A percentile compares a stretch with the other conserved stretches of the same genome.
These are phyloP conservation scores for Maconellicoccus hirsutus DNA, from an alignment of 1,140 invertebrate species.

Conservation along the genomic window DNA sequence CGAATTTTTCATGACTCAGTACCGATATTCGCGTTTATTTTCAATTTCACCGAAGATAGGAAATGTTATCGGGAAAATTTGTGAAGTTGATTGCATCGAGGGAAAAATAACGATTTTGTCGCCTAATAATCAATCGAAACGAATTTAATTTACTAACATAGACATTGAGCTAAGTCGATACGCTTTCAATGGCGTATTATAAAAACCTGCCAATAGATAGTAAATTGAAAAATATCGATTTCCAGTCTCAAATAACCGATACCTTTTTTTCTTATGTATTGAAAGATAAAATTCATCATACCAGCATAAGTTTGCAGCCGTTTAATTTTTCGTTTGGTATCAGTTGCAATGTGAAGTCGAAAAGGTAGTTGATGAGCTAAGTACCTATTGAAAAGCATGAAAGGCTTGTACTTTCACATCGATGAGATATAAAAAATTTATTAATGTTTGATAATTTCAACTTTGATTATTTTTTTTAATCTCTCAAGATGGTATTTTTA, in stretches of 20 bases:
- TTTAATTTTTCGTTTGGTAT: no score
- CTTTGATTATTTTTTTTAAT: no score
- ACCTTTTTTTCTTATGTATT: background rate
- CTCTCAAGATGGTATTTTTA: no score
- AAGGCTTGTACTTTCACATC: no score
- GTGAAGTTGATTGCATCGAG: background rate
- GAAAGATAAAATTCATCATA: background rate
- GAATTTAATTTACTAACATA: background rate
- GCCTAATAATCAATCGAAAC: constrained; percentile 3
- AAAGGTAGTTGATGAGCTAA: no score
- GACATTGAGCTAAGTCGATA: background rate
- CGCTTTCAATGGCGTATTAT: background rate
- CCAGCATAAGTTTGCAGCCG: no score
- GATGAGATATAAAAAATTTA: no score
- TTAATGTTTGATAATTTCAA: no score
- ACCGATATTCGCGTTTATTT: background rate
- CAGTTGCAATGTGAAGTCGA: no score
- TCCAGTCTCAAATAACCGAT: background rate
- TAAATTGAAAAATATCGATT: constrained; percentile 6
- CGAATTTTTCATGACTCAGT: background rate
- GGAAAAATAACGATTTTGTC: background rate
- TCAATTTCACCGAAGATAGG: constrained; percentile 4
- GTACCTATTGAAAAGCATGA: no score
- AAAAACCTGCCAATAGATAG: background rate
- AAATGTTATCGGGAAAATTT: background rate